Evolutionary conservation across 2,113 vertebrate species (phyloP).

Genomic region (Raphicerus campestris): DNA sequence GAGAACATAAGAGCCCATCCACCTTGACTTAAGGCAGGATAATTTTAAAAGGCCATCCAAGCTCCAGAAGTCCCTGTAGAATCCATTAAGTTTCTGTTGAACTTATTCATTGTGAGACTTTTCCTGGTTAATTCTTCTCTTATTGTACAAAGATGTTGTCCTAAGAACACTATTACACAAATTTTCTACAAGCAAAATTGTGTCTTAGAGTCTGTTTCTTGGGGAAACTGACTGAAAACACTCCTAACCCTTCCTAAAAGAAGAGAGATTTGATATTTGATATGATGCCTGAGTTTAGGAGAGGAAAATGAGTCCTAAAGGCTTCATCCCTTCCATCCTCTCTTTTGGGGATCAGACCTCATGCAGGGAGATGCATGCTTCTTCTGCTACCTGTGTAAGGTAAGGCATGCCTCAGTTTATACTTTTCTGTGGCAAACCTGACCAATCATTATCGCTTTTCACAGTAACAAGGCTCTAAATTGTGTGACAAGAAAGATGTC

Average conservation of each 20-base stretch:
- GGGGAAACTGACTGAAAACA: not conserved
- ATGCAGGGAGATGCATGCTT: rapidly evolving
- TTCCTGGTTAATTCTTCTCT: not conserved
- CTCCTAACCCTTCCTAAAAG: not conserved
- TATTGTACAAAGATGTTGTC: not conserved
- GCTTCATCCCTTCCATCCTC: not conserved
- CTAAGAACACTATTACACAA: not conserved
- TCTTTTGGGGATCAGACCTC: not conserved
- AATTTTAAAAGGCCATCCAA: not conserved
- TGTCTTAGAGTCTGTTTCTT: not conserved
- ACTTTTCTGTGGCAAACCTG: not conserved
- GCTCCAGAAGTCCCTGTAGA: not conserved
- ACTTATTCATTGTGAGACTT: not conserved
- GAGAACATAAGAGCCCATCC: not conserved
- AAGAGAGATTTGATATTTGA: not conserved
- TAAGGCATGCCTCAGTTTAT: not conserved
- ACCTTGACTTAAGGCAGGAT: not conserved
- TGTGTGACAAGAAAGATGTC: not conserved
- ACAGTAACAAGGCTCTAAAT: not conserved
- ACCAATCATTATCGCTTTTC: not conserved
- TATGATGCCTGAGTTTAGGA: not conserved
- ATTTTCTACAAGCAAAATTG: not conserved
- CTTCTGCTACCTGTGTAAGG: not conserved
- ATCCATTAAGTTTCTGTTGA: not conserved
- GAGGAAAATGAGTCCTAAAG: not conserved